phyloP scores from a whole-genome alignment of 2,113 vertebrate genomes.

The Cygnus atratus region DNA sequence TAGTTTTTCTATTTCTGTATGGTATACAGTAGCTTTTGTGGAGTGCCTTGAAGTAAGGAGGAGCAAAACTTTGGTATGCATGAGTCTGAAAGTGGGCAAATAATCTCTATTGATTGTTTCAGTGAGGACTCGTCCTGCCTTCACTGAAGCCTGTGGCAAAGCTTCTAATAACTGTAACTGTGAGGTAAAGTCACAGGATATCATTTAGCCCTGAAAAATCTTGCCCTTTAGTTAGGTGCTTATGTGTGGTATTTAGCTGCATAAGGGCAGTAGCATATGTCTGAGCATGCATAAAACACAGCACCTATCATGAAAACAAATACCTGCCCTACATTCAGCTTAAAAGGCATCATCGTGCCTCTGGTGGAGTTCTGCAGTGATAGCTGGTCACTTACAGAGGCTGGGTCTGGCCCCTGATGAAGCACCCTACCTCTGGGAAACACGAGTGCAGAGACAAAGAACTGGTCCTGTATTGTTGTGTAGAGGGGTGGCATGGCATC shows the following conservation, averaged over 20 bases:
- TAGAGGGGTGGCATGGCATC: background rate
- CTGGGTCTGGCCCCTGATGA: background rate
- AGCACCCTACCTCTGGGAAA: background rate
- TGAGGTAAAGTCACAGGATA: background rate
- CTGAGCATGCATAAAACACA: background rate
- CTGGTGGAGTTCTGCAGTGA: background rate
- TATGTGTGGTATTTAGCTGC: background rate
- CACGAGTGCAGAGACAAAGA: background rate
- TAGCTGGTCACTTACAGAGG: no score
- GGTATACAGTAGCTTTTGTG: background rate
- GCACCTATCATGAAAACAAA: fast-evolving
- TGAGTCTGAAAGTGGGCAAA: background rate
- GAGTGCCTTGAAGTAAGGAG: background rate
- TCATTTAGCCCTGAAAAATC: background rate
- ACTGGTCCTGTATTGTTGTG: fast-evolving
- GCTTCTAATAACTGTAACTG: background rate
- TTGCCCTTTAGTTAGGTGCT: background rate
- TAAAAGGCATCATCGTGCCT: background rate
- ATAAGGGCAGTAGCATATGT: background rate
- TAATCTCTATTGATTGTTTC: background rate
- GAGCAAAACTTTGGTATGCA: background rate
- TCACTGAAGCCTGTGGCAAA: background rate
- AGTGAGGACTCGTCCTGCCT: background rate
- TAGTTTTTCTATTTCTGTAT: background rate
- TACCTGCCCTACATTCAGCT: fast-evolving